A percentile compares a stretch with the other conserved stretches of the same genome.
Evolutionary conservation across 2,797 vertebrate species (phyloP).

Genomic region (Aldrovandia affinis): DNA sequence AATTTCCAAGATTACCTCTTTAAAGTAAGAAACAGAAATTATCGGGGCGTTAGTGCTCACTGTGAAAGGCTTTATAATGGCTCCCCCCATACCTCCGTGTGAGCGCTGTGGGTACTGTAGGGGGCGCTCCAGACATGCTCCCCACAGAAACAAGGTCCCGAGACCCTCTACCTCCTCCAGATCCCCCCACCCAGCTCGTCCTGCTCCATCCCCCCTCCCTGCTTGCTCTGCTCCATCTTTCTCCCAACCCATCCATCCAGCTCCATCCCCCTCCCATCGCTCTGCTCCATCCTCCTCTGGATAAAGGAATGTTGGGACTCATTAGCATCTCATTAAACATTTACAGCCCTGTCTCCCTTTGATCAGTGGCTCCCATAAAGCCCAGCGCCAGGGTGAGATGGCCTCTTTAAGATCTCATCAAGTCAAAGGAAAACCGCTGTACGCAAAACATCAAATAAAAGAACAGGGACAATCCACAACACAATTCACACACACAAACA

Average conservation of each 20-base stretch:
- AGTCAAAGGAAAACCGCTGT: background rate
- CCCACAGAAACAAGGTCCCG: background rate
- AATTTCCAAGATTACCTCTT: background rate
- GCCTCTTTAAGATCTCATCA: slow-evolving; percentile 35
- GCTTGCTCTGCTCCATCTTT: background rate
- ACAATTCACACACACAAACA: background rate
- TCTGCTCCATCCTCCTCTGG: slow-evolving; percentile 12
- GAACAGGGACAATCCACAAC: background rate
- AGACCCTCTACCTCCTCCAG: too few species aligned
- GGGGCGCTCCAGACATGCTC: background rate
- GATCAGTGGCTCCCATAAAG: slow-evolving; percentile 1
- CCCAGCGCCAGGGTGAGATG: background rate
- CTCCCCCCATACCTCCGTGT: background rate
- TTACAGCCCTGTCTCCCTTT: slow-evolving; percentile 18
- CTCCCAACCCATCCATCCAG: background rate
- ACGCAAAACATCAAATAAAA: background rate
- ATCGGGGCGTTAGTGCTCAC: background rate
- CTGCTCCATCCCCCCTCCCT: background rate
- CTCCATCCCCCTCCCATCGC: background rate
- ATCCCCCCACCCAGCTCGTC: too few species aligned
- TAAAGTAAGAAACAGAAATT: background rate
- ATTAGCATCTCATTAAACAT: slow-evolving; percentile 30
- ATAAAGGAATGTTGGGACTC: background rate
- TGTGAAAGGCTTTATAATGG: background rate
- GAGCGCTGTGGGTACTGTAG: background rate